A percentile compares a stretch with the other conserved stretches of the same genome.
These are phyloP conservation scores for Drosophila anceps DNA, from an alignment of 2,888 invertebrate genomes.

Conservation along the genomic window DNA sequence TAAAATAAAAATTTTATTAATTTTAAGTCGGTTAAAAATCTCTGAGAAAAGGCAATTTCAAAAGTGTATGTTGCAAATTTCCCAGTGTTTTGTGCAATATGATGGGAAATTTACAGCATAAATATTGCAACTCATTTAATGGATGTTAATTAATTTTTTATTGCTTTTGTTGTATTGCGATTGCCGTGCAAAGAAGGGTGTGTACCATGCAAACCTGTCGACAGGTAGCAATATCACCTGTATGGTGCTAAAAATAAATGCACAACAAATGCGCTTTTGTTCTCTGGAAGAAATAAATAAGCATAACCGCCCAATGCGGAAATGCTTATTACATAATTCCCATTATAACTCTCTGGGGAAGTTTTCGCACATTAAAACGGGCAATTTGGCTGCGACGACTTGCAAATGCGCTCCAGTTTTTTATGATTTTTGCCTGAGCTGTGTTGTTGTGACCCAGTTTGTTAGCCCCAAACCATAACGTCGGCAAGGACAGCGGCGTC, in stretches of 20 bases:
- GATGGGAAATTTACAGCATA: constrained; percentile 21
- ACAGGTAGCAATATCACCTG: constrained; percentile 44
- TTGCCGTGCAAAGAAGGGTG: constrained; percentile 52
- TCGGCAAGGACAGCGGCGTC: constrained; percentile 49
- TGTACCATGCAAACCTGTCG: constrained; percentile 58
- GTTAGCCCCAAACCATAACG: constrained; percentile 40
- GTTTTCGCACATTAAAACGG: constrained; percentile 71
- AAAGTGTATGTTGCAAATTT: constrained; percentile 23
- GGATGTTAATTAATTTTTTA: constrained; percentile 4
- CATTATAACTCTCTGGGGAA: constrained; percentile 61
- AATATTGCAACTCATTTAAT: constrained; percentile 17
- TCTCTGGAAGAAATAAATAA: constrained; percentile 50
- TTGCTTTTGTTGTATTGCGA: constrained; percentile 10
- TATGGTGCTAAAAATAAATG: constrained; percentile 56
- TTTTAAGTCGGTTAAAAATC: neutral
- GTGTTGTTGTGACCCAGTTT: constrained; percentile 74
- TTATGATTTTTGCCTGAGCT: constrained; percentile 46
- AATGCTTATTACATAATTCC: constrained; percentile 73
- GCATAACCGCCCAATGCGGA: constrained; percentile 51
- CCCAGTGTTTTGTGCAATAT: constrained; percentile 15
- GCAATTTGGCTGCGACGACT: constrained; percentile 72
- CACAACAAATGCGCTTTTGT: constrained; percentile 70
- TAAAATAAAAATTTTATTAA: neutral
- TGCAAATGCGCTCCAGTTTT: constrained; percentile 77
- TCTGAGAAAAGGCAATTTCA: constrained; percentile 11